Evolutionary conservation across 2,888 invertebrate species (phyloP), one percentile per base, ranked within the genome.

Genomic region (Bugula neritina): DNA sequence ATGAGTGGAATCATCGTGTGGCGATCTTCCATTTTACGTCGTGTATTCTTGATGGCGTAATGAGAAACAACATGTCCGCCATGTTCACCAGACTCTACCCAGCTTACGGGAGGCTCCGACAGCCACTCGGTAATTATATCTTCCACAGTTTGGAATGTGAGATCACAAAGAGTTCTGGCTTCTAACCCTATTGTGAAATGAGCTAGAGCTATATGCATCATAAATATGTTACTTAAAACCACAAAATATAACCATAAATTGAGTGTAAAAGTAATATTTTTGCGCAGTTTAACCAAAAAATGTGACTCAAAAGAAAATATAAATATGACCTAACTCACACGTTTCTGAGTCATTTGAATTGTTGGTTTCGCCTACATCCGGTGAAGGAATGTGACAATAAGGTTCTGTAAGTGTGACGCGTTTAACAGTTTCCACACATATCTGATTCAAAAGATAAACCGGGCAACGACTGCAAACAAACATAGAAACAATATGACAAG

Each of bases 1-100:
- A 93, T 88, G 81, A 93, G 91, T 71, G 92, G 90, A 73, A 94
- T 87, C 79, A 92, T 89, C 1, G 92, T 89, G 81, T 93, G 91
- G 69, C 93, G 87, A 84, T 97, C 96, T 85, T 97, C 96, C 95
- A 96, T 95, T 81, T 88, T 90, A 73, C 94, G 87, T 72, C 94
- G 88, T 52, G 88, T 88, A 85, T 96, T 95, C 85, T 90, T 92
- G 35, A 90, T 88, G 71, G 92, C 91, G 78, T 88, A 89, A 43
- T 89, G 88, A 74, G 90, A 90, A 54, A 88, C 73, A 34, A 77
- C 75, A 23, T 77, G 74, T 2, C 74, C 27, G 35, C 69, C 63
- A 34, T 73, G 72, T 23, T 78, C 76, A 25, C 75, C 27, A 27
- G 10, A 25, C 25, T 63, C 29, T 10, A 2, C 2, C 25, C 21